phyloP scores from a whole-genome alignment of 2,888 invertebrate species.

The Amphimallon solstitiale region DNA sequence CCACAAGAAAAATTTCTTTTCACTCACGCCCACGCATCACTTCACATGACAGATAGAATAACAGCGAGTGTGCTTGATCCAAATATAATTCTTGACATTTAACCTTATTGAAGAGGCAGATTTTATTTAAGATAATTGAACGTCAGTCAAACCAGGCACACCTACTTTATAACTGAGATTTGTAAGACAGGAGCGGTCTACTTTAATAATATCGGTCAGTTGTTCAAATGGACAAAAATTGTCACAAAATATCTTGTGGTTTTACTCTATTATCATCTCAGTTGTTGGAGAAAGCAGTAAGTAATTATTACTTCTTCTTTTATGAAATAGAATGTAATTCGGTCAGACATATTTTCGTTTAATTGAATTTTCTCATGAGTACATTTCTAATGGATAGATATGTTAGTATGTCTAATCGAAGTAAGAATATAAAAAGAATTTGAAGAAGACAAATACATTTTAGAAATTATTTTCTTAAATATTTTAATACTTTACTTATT shows the following conservation, averaged over 20 bases:
- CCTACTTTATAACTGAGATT: slow-evolving; percentile 15
- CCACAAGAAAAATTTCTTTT: background rate
- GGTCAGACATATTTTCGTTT: no score
- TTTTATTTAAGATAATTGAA: slow-evolving; percentile 14
- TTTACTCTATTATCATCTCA: no score
- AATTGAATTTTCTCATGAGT: no score
- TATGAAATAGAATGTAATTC: no score
- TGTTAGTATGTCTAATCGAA: no score
- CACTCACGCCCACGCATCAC: slow-evolving; percentile 6
- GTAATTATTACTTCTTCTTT: no score
- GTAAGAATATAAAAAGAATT: no score
- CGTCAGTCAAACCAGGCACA: slow-evolving; percentile 20
- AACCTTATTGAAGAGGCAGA: slow-evolving; percentile 18
- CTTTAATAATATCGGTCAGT: background rate
- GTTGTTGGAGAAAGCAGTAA: no score
- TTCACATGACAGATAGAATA: slow-evolving; percentile 11
- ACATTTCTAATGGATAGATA: no score
- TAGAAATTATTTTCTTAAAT: no score
- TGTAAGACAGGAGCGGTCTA: background rate
- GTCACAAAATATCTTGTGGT: background rate
- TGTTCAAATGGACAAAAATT: slow-evolving; percentile 1
- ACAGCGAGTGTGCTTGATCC: slow-evolving; percentile 7
- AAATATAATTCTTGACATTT: slow-evolving; percentile 14
- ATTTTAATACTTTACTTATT: no score
- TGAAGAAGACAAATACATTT: no score